phyloP scores from a whole-genome alignment of 1,140 invertebrate genomes.

The Batillaria attramentaria region DNA sequence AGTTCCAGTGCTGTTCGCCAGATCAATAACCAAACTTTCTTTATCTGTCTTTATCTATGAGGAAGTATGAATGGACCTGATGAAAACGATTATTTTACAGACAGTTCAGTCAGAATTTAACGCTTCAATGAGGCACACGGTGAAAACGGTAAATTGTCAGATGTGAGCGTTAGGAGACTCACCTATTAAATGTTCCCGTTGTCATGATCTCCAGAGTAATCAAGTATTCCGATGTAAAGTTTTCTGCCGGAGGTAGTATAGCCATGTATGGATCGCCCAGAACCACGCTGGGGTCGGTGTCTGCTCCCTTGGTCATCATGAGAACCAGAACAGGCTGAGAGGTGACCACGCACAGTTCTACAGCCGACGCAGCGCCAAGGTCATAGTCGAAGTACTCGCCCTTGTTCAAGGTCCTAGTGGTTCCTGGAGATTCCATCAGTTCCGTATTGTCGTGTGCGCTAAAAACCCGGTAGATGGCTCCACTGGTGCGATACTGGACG shows the following conservation, averaged over 20 bases:
- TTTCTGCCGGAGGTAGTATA: not conserved
- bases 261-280: slow-evolving; percentile 26
- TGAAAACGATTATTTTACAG: not conserved
- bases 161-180: too few relatives aligned
- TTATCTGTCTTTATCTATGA: too few relatives aligned
- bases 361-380: not conserved
- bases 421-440: not conserved
- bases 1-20: too few relatives aligned
- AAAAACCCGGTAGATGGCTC: slow-evolving; percentile 27
- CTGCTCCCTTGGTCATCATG: slow-evolving; percentile 18
- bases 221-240: slow-evolving; percentile 7
- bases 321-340: slow-evolving; percentile 19
- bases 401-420: not conserved
- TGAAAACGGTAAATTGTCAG: too few relatives aligned
- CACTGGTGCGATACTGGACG: not conserved
- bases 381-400: slow-evolving; percentile 25
- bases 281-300: not conserved
- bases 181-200: not conserved
- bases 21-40: too few relatives aligned
- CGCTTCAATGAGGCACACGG: too few relatives aligned
- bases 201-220: slow-evolving; percentile 7
- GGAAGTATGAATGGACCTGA: not conserved
- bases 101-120: too few relatives aligned
- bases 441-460: not conserved
- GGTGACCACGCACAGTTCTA: slow-evolving; percentile 16